Base-by-base conservation (phyloP, 2,113 vertebrate genomes). In the Panurus biarmicus region DNA sequence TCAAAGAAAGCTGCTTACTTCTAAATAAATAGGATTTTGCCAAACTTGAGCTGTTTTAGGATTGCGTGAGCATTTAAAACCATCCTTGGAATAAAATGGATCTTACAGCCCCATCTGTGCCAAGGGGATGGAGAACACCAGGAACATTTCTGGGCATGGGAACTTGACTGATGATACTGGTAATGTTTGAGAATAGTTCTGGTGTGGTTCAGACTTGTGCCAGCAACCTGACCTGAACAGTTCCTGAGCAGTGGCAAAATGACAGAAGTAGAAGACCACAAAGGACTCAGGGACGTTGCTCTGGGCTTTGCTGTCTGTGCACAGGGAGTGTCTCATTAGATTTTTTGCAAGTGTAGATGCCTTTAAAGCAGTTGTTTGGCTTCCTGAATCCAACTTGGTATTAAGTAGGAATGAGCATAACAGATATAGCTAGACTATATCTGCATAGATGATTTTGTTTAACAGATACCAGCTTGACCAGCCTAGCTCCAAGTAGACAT, bases 1-100 rank as follows among this genome's bases (percentile, higher is more conserved):
- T 18, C 44, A 81, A 26, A 58, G 56, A 57, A 48, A 71, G 51
- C 24, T 74, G 45, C 33, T 67, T 60, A 13, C 35, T 67, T 92
- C 53, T 72, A 82, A 60, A 78, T 21, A 60, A 47, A 56, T 7
- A 20, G 9, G 26, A 14, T 26, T 56, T 78, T 72, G 53, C 48
- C 31, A 42, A 60, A 75, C 28, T 50, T 25, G 53, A 76, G 58
- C 36, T 69, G 24, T 20, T 40, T 35, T 1, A 10, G 53, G 36
- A 11, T 28, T 64, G 35, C 19, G 40, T 5, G n/a, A 83, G 28
- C 36, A 33, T 58, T 70, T 57, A 42, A 60, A 77, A 44, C 19
- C 33, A 45, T 26, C 67, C n/a, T 64, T 3, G 1, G 28, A 31
- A 26, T 33, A 35, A 82, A 79, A 28, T 0, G 0, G 21, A 28